These are phyloP conservation scores for Neopelma chrysocephalum DNA, from an alignment of 2,797 vertebrate genomes.

Conservation along the genomic window DNA sequence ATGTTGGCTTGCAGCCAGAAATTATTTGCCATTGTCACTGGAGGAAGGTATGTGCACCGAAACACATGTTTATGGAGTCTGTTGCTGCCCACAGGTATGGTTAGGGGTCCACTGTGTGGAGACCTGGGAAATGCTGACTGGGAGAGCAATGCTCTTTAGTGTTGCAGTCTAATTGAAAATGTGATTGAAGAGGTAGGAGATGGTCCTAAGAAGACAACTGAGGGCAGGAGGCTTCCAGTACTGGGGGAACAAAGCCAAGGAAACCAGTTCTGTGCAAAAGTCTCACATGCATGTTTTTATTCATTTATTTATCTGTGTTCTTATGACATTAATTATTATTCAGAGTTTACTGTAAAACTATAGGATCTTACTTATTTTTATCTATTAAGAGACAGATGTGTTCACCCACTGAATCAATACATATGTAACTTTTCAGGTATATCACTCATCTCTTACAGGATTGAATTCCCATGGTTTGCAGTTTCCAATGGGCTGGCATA, in stretches of 20 bases:
- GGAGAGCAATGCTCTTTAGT: not conserved
- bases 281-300: not conserved
- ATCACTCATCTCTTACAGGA: not conserved
- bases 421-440: not conserved
- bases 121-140: not conserved
- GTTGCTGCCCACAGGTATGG: not conserved
- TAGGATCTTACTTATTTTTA: not conserved
- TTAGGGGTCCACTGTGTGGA: not conserved
- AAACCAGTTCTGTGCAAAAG: not conserved
- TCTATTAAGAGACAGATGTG: not conserved
- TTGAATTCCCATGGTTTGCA: not conserved
- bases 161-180: not conserved
- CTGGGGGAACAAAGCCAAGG: not conserved
- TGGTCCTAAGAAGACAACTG: not conserved
- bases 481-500: not conserved
- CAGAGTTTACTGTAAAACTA: not conserved
- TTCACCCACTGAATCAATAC: not conserved
- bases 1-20: not conserved
- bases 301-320: not conserved
- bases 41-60: not conserved
- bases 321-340: not conserved
- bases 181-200: not conserved
- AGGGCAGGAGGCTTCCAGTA: not conserved
- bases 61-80: not conserved
- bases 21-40: accelerated